Percentiles rank a stretch among this genome's conserved stretches.
Conservation (phyloP, 1,140 invertebrate species). For the Rhagoletis zephyria region DNA sequence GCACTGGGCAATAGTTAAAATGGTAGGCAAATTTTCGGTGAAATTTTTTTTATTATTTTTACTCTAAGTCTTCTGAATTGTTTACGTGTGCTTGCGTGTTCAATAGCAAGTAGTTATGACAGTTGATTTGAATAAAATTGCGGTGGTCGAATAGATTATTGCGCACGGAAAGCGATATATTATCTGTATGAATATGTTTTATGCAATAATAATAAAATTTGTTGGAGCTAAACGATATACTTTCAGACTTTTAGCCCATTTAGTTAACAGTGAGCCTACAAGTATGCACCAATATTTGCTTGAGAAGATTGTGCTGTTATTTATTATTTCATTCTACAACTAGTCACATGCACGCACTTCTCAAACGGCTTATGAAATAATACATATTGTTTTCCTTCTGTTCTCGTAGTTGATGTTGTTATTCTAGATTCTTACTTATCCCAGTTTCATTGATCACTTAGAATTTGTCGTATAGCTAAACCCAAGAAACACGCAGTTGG, state of each 20-base stretch:
- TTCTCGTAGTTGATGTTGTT: too few relatives aligned
- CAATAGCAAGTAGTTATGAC: not conserved
- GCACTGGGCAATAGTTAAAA: not conserved
- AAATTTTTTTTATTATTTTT: not conserved
- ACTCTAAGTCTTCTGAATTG: not conserved
- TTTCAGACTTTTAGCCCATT: not conserved
- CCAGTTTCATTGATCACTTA: too few relatives aligned
- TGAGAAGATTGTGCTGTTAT: too few relatives aligned
- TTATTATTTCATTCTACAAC: too few relatives aligned
- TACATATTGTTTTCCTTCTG: too few relatives aligned
- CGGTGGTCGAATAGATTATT: not conserved
- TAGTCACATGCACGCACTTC: too few relatives aligned
- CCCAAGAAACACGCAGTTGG: too few relatives aligned
- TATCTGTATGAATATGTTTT: not conserved
- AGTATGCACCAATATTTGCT: too few relatives aligned
- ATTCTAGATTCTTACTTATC: too few relatives aligned
- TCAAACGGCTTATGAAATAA: too few relatives aligned
- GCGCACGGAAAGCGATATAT: not conserved
- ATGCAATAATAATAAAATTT: not conserved
- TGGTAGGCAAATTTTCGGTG: conserved; percentile 28
- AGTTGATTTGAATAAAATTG: conserved; percentile 22
- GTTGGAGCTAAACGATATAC: not conserved
- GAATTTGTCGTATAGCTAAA: too few relatives aligned
- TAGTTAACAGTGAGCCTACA: too few relatives aligned
- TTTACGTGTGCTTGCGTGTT: not conserved